phyloP scores from a whole-genome alignment of 1,140 invertebrate genomes.

The Drosophila watanabei region DNA sequence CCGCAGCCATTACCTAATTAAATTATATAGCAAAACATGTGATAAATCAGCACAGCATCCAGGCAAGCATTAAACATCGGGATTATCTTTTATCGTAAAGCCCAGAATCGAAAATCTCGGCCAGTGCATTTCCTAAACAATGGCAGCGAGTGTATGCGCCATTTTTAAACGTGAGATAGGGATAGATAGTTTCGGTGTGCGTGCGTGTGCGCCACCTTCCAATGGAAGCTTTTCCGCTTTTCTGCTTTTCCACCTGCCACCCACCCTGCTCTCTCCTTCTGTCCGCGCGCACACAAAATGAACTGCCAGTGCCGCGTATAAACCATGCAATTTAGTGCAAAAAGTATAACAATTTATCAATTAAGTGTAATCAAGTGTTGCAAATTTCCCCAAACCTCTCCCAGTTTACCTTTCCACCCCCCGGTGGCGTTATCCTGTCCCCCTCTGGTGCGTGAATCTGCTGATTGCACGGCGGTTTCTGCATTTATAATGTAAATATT shows the following conservation, averaged over 20 bases:
- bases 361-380: constrained; percentile 66
- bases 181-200: constrained; percentile 79
- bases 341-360: constrained; percentile 66
- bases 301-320: constrained; percentile 50
- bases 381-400: constrained; percentile 28
- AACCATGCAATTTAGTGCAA: constrained; percentile 63
- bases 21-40: constrained; percentile 30
- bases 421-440: not conserved
- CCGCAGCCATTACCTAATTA: constrained; percentile 39
- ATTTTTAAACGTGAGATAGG: constrained; percentile 83
- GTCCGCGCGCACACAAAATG: constrained; percentile 53
- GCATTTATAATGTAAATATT: constrained; percentile 67
- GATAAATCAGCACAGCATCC: constrained; percentile 15
- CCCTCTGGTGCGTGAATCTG: constrained; percentile 15
- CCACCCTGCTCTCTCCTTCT: not conserved
- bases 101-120: constrained; percentile 38
- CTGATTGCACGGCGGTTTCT: constrained; percentile 52
- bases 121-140: constrained; percentile 81
- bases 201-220: constrained; percentile 80
- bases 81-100: not conserved
- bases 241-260: constrained; percentile 10
- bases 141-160: constrained; percentile 79
- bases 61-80: not conserved
- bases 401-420: not conserved
- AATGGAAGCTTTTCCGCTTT: constrained; percentile 64